These are phyloP conservation scores for Nasonovia ribisnigri DNA, from an alignment of 2,888 invertebrate species.

Conservation along the genomic window DNA sequence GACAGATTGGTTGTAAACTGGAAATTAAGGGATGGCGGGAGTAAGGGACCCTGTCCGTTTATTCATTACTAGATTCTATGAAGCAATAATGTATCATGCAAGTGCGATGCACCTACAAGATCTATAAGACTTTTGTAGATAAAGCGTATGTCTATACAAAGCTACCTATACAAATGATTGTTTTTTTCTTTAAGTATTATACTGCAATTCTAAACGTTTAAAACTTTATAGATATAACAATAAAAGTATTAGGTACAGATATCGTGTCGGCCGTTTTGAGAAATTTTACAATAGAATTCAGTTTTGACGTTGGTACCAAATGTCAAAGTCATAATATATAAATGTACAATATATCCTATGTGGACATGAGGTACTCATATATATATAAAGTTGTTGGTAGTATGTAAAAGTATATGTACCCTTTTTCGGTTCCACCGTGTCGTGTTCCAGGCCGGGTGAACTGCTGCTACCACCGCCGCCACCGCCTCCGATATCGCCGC, in stretches of 20 bases:
- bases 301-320: background rate
- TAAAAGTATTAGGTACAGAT: background rate
- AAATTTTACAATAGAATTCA: background rate
- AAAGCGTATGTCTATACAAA: background rate
- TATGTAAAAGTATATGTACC: constrained; percentile 12
- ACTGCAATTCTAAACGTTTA: background rate
- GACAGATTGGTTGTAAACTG: background rate
- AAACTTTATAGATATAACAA: background rate
- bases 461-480: constrained; percentile 18
- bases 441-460: constrained; percentile 37
- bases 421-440: constrained; percentile 51
- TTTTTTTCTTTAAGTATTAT: background rate
- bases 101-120: background rate
- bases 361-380: background rate
- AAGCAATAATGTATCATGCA: background rate
- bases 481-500: background rate
- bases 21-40: background rate
- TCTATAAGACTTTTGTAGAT: background rate
- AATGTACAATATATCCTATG: background rate
- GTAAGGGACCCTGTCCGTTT: background rate
- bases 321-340: background rate
- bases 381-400: background rate
- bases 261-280: background rate
- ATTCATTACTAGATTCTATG: background rate
- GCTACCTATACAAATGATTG: background rate